Evolutionary conservation across 2,113 vertebrate genomes (phyloP).

Genomic region (Otus sunia): DNA sequence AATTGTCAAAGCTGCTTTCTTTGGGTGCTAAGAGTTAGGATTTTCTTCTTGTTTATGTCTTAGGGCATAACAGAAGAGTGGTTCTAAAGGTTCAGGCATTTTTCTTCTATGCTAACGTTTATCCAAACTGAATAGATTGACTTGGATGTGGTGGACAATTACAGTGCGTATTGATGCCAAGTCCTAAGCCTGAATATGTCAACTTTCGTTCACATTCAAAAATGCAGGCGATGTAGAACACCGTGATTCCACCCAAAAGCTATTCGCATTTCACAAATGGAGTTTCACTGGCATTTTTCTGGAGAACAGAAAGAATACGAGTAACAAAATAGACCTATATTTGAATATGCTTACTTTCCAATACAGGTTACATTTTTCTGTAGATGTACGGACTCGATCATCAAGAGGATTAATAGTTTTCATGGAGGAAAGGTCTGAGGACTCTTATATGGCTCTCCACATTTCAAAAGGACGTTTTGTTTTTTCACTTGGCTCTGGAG

Average conservation of each 20-base stretch:
- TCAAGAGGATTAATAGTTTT: conserved; percentile 85
- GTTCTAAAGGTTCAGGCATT: background rate
- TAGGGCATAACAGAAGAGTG: background rate
- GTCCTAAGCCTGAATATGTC: background rate
- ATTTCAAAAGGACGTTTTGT: conserved; percentile 86
- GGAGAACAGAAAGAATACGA: background rate
- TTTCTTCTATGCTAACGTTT: background rate
- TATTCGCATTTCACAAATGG: background rate
- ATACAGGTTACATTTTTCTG: conserved; percentile 82
- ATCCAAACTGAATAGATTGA: background rate
- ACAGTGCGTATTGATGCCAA: background rate
- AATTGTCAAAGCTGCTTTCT: background rate
- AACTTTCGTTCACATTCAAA: background rate
- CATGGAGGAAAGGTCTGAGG: conserved; percentile 67
- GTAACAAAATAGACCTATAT: background rate
- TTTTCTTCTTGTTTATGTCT: background rate
- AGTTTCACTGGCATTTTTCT: background rate
- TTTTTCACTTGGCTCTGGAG: conserved; percentile 74
- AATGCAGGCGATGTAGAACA: background rate
- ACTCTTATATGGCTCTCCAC: conserved; percentile 81
- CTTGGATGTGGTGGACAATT: background rate
- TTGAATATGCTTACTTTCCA: background rate
- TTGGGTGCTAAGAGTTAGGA: background rate
- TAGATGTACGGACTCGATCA: conserved; percentile 82
- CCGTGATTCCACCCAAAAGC: background rate